phyloP scores from a whole-genome alignment of 2,113 vertebrate species.

The Cathartes aura region DNA sequence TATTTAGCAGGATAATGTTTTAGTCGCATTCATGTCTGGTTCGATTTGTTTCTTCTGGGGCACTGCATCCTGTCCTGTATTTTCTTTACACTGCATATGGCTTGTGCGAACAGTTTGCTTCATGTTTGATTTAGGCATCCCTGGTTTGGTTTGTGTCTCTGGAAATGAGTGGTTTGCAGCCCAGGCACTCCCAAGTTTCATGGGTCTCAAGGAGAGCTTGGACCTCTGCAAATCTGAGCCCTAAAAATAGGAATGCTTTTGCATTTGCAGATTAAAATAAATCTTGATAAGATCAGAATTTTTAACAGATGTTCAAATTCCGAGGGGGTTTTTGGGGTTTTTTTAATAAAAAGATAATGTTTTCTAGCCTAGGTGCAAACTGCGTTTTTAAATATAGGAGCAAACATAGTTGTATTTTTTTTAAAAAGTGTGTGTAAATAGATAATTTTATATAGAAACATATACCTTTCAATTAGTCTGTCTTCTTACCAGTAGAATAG shows the following conservation, averaged over 20 bases:
- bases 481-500: background rate
- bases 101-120: constrained; percentile 3
- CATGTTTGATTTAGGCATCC: background rate
- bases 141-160: constrained; percentile 40
- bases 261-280: background rate
- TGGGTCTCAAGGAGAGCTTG: background rate
- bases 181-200: background rate
- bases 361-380: background rate
- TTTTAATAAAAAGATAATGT: background rate
- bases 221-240: background rate
- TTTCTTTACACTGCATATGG: background rate
- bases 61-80: constrained; percentile 42
- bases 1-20: background rate
- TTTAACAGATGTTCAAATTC: background rate
- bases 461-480: background rate
- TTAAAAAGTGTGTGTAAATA: background rate
- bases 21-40: background rate
- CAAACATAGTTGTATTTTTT: background rate
- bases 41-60: constrained; percentile 42
- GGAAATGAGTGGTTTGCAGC: background rate
- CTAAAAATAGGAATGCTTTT: background rate
- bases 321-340: background rate
- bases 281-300: constrained; percentile 63
- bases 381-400: background rate
- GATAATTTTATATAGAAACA: background rate